phyloP scores from a whole-genome alignment of 2,797 vertebrate species.

The Spinus pinus region DNA sequence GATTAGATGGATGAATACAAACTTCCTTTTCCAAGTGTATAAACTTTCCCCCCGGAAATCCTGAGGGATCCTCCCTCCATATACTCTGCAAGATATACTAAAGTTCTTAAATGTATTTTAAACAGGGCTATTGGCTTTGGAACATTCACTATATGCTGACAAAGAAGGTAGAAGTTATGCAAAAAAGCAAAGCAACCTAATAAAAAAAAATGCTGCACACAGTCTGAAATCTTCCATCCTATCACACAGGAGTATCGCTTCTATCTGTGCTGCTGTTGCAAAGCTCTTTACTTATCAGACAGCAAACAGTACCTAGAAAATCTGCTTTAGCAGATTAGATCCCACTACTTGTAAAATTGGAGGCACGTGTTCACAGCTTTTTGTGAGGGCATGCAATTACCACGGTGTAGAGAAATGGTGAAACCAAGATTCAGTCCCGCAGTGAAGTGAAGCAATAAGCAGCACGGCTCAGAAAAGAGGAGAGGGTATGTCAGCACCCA shows the following conservation, averaged over 20 bases:
- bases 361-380: not conserved
- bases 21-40: not conserved
- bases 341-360: not conserved
- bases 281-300: not conserved
- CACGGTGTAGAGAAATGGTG: not conserved
- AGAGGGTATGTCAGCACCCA: not conserved
- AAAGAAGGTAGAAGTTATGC: not conserved
- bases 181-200: not conserved
- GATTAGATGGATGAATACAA: not conserved
- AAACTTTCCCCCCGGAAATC: conserved; percentile 7
- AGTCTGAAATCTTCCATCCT: not conserved
- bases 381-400: not conserved
- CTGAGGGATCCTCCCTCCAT: conserved; percentile 7
- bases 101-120: not conserved
- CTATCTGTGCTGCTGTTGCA: not conserved
- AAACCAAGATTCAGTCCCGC: not conserved
- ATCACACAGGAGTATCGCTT: not conserved
- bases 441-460: not conserved
- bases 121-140: not conserved
- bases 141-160: not conserved
- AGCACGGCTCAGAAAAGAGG: not conserved
- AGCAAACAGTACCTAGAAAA: not conserved
- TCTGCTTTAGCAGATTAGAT: not conserved
- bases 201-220: not conserved
- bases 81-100: not conserved